Evolutionary conservation across 2,797 vertebrate genomes (phyloP), one percentile per base, ranked within the genome.

Genomic region (Argyrosomus regius): DNA sequence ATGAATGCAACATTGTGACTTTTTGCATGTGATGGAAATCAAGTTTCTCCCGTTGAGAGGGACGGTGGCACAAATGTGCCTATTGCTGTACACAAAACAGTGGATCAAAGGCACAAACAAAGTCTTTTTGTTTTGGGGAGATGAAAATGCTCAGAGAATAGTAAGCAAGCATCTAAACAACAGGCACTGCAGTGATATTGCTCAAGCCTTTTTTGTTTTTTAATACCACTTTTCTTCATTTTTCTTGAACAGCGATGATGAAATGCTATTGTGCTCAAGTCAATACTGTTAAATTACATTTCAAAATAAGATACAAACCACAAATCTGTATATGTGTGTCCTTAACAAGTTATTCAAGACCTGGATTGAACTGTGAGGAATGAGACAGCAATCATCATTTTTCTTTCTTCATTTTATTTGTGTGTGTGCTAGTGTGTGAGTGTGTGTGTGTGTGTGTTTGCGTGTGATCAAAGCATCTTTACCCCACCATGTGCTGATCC

Each of bases 401-500:
- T 63, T 77, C 52, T 56, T 13, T 71, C 3, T n/a, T 22, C 52
- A 54, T 50, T 83, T 69, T 61, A 1, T 73, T 26, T 35, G n/a
- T 62, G 63, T 60, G 69, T 64, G 24, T 45, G 53, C 57, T 39
- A 22, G 66, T 48, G 53, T 72, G 60, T 53, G 17, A 31, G 17
- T 26, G 69, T n/a, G n/a, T 13, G 66, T 59, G 35, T 61, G 52
- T 62, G 73, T 20, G 56, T 59, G 35, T 58, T 9, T 14, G 24
- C 58, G 67, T 45, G 6, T 72, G 86, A 89, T 91, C 88, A 89
- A 91, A 92, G 88, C 17, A 3, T 75, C 60, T 78, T 50, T 50
- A 46, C 66, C 68, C 75, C 72, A 57, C 61, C 56, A 63, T 88
- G 81, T 75, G 72, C 80, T 83, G 81, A 87, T 87, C 86, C 78